Percentiles rank a stretch among this genome's conserved stretches.
Evolutionary conservation across 2,888 invertebrate genomes (phyloP).

Genomic region (Theretra japonica): DNA sequence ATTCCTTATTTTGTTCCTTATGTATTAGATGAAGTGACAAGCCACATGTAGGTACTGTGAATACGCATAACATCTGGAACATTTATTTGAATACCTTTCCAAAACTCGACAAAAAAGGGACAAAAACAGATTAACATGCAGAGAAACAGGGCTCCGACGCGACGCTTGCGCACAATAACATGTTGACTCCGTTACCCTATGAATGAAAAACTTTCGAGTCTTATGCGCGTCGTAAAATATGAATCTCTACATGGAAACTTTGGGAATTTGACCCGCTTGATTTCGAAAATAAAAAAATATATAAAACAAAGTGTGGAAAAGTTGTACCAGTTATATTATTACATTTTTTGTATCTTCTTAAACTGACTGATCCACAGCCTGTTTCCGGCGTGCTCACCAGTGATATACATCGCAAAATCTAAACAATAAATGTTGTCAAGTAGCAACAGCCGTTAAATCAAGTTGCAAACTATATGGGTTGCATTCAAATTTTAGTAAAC

Average conservation of each 20-base stretch:
- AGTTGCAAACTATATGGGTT: too few relatives aligned
- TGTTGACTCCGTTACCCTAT: neutral
- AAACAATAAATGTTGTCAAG: too few relatives aligned
- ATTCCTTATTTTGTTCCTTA: neutral
- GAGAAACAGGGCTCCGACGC: constrained; percentile 30
- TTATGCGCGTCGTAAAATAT: too few relatives aligned
- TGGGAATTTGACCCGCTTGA: neutral
- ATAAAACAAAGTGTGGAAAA: too few relatives aligned
- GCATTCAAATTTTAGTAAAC: too few relatives aligned
- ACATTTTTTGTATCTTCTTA: too few relatives aligned
- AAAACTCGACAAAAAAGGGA: constrained; percentile 24
- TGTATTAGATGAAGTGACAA: neutral
- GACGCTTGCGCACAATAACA: constrained; percentile 26
- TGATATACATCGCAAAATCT: too few relatives aligned
- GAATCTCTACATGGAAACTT: neutral
- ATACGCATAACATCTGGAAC: constrained; percentile 20
- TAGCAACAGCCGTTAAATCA: too few relatives aligned
- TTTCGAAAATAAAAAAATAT: too few relatives aligned
- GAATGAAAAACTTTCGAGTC: neutral
- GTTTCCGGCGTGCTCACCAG: too few relatives aligned
- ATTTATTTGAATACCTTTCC: constrained; percentile 12
- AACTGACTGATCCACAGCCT: too few relatives aligned
- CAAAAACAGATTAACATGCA: constrained; percentile 26
- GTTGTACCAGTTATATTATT: too few relatives aligned
- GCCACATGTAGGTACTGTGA: neutral